These are phyloP conservation scores for Xyliphius kryptos DNA, from an alignment of 2,113 vertebrate genomes.

Conservation along the genomic window DNA sequence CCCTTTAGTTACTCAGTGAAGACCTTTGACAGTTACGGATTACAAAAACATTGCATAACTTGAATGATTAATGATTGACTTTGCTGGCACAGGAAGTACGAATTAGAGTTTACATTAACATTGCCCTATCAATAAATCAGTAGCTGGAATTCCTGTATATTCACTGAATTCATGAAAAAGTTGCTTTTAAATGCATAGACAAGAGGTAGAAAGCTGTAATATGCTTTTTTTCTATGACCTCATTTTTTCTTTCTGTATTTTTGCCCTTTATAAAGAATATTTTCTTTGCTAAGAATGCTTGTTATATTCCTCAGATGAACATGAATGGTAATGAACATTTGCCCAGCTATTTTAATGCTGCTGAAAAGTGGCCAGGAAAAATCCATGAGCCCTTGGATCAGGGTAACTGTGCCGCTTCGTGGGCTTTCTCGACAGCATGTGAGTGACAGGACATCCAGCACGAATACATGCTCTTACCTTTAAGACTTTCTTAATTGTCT, in stretches of 20 bases:
- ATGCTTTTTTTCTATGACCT: not conserved
- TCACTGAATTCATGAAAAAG: too few species aligned
- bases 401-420: conserved; percentile 92
- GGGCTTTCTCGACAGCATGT: conserved; percentile 97
- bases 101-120: too few species aligned
- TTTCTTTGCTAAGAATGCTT: too few species aligned
- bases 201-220: too few species aligned
- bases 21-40: conserved; percentile 12
- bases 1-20: conserved; percentile 9
- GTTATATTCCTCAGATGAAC: conserved; percentile 68
- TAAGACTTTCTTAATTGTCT: too few species aligned
- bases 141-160: too few species aligned
- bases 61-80: conserved; percentile 6
- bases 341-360: conserved; percentile 76
- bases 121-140: too few species aligned
- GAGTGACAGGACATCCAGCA: not conserved
- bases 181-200: too few species aligned
- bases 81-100: not conserved
- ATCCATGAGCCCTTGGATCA: conserved; percentile 91
- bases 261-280: too few species aligned
- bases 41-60: conserved; percentile 5
- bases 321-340: conserved; percentile 72
- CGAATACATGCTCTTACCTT: not conserved
- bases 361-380: conserved; percentile 83
- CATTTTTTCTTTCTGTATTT: not conserved